Conservation (phyloP, 2,888 invertebrate genomes). For the Aleiodes alternator region DNA sequence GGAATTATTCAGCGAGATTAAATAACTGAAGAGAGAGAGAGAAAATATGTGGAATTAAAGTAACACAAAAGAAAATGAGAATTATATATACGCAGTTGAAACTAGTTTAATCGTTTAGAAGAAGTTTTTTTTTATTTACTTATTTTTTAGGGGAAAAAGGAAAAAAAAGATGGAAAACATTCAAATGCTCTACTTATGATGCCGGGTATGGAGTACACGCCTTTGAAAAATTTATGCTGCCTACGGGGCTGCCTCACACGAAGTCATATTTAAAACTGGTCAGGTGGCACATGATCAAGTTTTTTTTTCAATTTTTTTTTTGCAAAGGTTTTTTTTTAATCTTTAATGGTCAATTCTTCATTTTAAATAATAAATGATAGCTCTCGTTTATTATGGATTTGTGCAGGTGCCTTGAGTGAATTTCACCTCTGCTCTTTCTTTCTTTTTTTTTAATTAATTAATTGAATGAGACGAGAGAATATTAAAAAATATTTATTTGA, state of each 20-base stretch:
- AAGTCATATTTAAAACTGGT: constrained; percentile 30
- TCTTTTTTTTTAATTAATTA: too few relatives aligned
- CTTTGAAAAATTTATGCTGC: constrained; percentile 32
- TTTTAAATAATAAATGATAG: background rate
- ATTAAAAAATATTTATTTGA: too few relatives aligned
- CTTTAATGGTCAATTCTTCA: constrained; percentile 6
- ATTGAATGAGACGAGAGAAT: too few relatives aligned
- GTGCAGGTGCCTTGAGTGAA: too few relatives aligned
- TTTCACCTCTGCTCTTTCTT: too few relatives aligned
- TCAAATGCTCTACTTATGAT: constrained; percentile 32
- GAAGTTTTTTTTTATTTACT: background rate
- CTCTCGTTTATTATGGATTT: too few relatives aligned
- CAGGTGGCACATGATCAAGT: constrained; percentile 26
- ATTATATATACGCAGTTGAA: too few relatives aligned
- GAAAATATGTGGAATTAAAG: too few relatives aligned
- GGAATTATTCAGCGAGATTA: too few relatives aligned
- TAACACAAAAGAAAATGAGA: too few relatives aligned
- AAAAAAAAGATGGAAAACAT: background rate
- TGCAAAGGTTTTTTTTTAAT: background rate
- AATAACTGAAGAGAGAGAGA: too few relatives aligned
- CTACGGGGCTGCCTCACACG: constrained; percentile 36
- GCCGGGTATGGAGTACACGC: constrained; percentile 31
- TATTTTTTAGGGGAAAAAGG: background rate
- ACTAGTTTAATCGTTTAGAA: constrained; percentile 1
- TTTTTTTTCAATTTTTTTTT: background rate